Base-by-base conservation (phyloP, 2,113 vertebrate species). In the Leucopsar rothschildi region DNA sequence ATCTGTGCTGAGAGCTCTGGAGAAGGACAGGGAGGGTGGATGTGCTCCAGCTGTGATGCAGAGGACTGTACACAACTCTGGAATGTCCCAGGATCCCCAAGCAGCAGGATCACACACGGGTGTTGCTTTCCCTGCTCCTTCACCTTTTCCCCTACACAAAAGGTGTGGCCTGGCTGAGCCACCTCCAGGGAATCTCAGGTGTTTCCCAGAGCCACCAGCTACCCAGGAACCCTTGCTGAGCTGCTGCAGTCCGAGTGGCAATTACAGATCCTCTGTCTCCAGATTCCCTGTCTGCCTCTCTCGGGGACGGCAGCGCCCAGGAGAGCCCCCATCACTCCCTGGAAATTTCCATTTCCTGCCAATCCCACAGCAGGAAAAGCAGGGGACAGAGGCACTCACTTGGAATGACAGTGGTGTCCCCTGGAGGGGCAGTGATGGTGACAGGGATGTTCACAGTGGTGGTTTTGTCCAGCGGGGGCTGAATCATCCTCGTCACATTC, bases 401-500 rank as follows among this genome's bases (percentile, higher is more conserved):
- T 79, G 99, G 98, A 60, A 98, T 98, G 55, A 98, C 95, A 2
- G 98, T 98, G 75, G 98, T 98, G 33, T 99, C 98, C 95, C 98
- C 98, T 0, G 98, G 98, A 1, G 98, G 98, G 55, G 98, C 98
- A 1, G 98, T 98, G 97, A 98, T 96, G 3, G 98, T 98, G 79
- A 98, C 98, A 0, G 99, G 99, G 65, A 98, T 96, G 49, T 98
- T 98, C 85, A 97, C 98, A 44, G 98, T 79, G 65, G 97, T 98
- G 82, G 97, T 97, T 82, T 98, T 98, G 60, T 98, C 97, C 39
- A 97, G 93, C 10, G 97, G 94, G 10, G 98, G 91, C 61, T 98
- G 97, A 16, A 97, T 98, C 81, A 98, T 99, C 52, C 98, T 97
- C 4, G 97, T 98, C 59, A 99, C 98, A 0, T 99, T 99, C 73